Base-by-base conservation (phyloP, 2,888 invertebrate genomes). In the Lochmaea crataegi region DNA sequence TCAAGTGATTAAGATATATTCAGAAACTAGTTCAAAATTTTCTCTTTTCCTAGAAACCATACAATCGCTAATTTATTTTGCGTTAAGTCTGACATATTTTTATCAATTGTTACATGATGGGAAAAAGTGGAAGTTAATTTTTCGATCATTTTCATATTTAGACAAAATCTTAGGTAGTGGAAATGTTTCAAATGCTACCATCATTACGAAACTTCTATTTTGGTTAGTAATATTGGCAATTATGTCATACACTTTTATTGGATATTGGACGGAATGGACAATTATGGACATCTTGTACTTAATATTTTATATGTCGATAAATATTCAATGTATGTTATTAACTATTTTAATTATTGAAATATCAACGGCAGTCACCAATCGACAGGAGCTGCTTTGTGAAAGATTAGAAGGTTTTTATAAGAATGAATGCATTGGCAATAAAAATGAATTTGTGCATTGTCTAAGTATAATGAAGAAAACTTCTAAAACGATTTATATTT, bases 381-480 rank as follows among this genome's bases (percentile, higher is more conserved):
- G 45, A 45, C 22, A 26, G 42, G 10, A 68, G 14, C 22, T 45
- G 12, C n/a, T 56, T 48, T 58, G 45, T 16, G 22, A n/a, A 45
- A 38, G 12, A 10, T 14, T 58, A 16, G 26, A 68, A 22, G n/a
- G 12, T 18, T 68, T 68, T 12, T 45, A 10, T 26, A 26, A 42
- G 9, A 57, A 42, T 42, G 42, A 42, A 4, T 16, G 11, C 41
- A 22, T 12, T 9, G n/a, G 5, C 41, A 4, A 53, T 53, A 18
- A 16, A 26, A 48, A 57, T 10, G 48, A 45, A n/a, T n/a, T 68
- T 16, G 11, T 7, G 12, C 11, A 5, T 14, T 26, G 9, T 32
- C 38, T 68, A 14, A 58, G 9, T 14, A 60, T n/a, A 10, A 11
- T 68, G n/a, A 58, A 68, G 45, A n/a, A 38, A 56, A 26, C n/a